Percentiles rank a stretch among this genome's conserved stretches.
These are phyloP conservation scores for Bruchidius siliquastri DNA, from an alignment of 2,888 invertebrate species.

Conservation along the genomic window DNA sequence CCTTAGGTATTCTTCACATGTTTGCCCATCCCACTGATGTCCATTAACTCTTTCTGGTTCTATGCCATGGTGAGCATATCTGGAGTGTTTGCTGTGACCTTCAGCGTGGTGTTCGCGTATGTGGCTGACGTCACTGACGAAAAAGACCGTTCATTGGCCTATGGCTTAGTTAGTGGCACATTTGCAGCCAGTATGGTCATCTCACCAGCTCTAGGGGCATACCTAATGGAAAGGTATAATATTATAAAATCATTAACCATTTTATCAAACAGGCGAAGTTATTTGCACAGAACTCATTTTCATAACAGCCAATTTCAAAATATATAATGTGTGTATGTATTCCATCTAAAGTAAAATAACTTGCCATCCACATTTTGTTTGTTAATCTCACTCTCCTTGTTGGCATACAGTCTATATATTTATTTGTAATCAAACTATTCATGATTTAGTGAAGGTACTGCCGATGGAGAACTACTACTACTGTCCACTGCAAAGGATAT, in stretches of 20 bases:
- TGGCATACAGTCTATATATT: too few species aligned
- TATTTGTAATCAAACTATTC: too few species aligned
- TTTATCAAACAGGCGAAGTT: too few species aligned
- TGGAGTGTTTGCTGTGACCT: slow-evolving; percentile 98
- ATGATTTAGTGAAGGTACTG: too few species aligned
- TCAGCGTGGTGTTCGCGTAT: slow-evolving; percentile 98
- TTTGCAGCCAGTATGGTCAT: slow-evolving; percentile 99
- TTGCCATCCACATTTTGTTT: too few species aligned
- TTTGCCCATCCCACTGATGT: slow-evolving; percentile 97
- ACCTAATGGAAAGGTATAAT: slow-evolving; percentile 66
- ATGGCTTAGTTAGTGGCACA: slow-evolving; percentile 90
- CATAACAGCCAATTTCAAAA: too few species aligned
- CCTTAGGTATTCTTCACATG: slow-evolving; percentile 85
- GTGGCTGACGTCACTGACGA: slow-evolving; percentile 99
- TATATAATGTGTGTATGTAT: too few species aligned
- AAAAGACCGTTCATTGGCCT: slow-evolving; percentile 89
- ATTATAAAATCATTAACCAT: not conserved
- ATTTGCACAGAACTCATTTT: too few species aligned
- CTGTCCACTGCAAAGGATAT: too few species aligned
- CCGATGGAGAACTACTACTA: too few species aligned
- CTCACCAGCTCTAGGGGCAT: slow-evolving; percentile 92
- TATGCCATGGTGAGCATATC: slow-evolving; percentile 99
- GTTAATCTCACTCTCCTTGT: too few species aligned
- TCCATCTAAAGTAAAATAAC: too few species aligned
- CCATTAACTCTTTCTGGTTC: slow-evolving; percentile 89